Percentiles rank a stretch among this genome's conserved stretches.
Evolutionary conservation across 1,140 invertebrate genomes (phyloP).

Genomic region (Anoplolepis gracilipes): DNA sequence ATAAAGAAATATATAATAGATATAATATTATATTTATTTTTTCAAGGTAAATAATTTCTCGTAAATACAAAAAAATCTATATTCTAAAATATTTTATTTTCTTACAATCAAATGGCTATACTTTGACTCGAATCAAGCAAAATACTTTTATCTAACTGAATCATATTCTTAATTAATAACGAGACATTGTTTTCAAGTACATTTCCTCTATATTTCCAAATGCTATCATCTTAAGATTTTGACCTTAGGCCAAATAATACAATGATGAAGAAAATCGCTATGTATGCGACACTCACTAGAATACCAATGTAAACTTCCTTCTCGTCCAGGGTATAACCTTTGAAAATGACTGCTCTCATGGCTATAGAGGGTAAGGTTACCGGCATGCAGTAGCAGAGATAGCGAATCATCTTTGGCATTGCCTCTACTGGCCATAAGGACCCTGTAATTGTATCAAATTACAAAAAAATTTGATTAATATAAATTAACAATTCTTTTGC

Average conservation of each 20-base stretch:
- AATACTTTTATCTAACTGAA: slow-evolving; percentile 8
- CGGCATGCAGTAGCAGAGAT: slow-evolving; percentile 87
- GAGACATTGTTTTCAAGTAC: neutral
- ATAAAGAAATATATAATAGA: neutral
- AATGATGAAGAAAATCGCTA: slow-evolving; percentile 81
- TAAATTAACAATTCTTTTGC: neutral
- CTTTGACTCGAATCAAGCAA: neutral
- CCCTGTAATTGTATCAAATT: slow-evolving; percentile 86
- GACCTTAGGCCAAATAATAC: slow-evolving; percentile 84
- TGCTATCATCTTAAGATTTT: slow-evolving; percentile 37
- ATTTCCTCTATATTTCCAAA: neutral
- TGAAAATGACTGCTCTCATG: slow-evolving; percentile 88
- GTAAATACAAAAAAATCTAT: neutral
- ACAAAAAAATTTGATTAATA: neutral
- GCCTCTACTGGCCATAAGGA: slow-evolving; percentile 96
- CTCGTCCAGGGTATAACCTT: slow-evolving; percentile 87
- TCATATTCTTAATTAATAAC: neutral
- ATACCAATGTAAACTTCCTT: slow-evolving; percentile 88
- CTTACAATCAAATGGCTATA: too few species aligned
- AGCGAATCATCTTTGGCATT: slow-evolving; percentile 88
- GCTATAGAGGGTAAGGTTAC: slow-evolving; percentile 89
- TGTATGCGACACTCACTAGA: slow-evolving; percentile 87
- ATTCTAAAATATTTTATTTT: too few species aligned
- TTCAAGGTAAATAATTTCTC: neutral
- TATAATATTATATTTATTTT: neutral